These are phyloP conservation scores for Andrena fulva DNA, from an alignment of 2,888 invertebrate genomes.

Conservation along the genomic window DNA sequence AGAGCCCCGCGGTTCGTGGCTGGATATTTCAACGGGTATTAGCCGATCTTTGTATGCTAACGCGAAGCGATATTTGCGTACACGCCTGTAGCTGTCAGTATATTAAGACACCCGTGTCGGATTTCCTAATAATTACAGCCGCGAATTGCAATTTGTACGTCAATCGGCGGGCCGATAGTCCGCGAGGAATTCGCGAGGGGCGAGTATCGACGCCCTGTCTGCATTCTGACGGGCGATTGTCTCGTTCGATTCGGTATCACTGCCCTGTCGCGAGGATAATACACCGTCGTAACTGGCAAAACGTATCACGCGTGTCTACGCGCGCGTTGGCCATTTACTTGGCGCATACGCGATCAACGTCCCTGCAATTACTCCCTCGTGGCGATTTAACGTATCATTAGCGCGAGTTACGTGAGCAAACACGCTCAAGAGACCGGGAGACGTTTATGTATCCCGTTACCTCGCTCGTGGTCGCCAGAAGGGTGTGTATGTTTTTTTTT, in stretches of 20 bases:
- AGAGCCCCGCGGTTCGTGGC: background rate
- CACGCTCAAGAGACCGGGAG: conserved; percentile 58
- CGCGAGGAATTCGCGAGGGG: conserved; percentile 31
- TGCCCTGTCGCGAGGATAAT: conserved; percentile 18
- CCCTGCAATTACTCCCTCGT: conserved; percentile 71
- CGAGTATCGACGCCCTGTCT: conserved; percentile 52
- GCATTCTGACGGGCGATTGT: conserved; percentile 60
- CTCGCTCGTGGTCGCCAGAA: conserved; percentile 27
- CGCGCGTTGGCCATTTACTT: conserved; percentile 47
- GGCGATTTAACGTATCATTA: conserved; percentile 73
- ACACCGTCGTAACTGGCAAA: conserved; percentile 5
- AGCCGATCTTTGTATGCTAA: background rate
- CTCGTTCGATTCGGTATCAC: conserved; percentile 17
- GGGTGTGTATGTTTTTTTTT: conserved; percentile 15
- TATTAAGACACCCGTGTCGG: conserved; percentile 36
- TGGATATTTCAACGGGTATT: conserved; percentile 15
- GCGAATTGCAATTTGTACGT: conserved; percentile 25
- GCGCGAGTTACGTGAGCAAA: conserved; percentile 72
- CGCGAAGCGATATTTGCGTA: background rate
- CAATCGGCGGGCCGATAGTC: conserved; percentile 17
- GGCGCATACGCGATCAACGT: conserved; percentile 58
- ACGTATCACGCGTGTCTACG: conserved; percentile 33
- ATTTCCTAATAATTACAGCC: conserved; percentile 49
- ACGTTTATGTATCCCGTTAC: conserved; percentile 62
- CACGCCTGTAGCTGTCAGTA: background rate